A percentile compares a stretch with the other conserved stretches of the same genome.
These are phyloP conservation scores for Chunga burmeisteri DNA, from an alignment of 2,113 vertebrate genomes.

Conservation along the genomic window DNA sequence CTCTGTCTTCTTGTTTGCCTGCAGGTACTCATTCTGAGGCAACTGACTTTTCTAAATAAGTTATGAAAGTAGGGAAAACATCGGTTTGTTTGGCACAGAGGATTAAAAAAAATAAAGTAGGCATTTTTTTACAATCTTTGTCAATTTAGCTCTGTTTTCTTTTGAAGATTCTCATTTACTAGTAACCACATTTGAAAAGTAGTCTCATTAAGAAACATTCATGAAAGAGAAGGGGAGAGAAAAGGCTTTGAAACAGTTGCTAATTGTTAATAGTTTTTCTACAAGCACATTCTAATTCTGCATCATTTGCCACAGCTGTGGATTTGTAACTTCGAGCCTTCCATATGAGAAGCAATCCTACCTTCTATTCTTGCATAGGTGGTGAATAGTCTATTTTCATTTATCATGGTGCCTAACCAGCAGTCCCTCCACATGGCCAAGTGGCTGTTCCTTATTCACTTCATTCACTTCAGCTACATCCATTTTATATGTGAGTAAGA, in stretches of 20 bases:
- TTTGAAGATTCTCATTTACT: neutral
- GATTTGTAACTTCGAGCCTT: neutral
- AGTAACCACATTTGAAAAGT: neutral
- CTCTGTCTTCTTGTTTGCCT: neutral
- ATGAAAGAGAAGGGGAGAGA: neutral
- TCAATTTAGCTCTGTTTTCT: neutral
- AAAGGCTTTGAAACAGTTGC: neutral
- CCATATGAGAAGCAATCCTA: neutral
- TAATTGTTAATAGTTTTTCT: neutral
- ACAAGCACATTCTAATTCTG: neutral
- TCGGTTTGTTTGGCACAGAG: neutral
- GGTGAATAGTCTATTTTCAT: neutral
- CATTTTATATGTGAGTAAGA: neutral
- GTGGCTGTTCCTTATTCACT: neutral
- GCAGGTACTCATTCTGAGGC: neutral
- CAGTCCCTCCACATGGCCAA: neutral
- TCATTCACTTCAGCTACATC: neutral
- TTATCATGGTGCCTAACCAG: neutral
- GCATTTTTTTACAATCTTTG: neutral
- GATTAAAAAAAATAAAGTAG: neutral
- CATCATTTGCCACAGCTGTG: neutral
- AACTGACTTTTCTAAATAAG: neutral
- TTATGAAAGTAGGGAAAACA: neutral
- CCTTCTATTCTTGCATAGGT: neutral
- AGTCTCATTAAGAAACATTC: neutral